These are phyloP conservation scores for Hystrix brachyura DNA, from an alignment of 2,113 vertebrate genomes.

Conservation along the genomic window DNA sequence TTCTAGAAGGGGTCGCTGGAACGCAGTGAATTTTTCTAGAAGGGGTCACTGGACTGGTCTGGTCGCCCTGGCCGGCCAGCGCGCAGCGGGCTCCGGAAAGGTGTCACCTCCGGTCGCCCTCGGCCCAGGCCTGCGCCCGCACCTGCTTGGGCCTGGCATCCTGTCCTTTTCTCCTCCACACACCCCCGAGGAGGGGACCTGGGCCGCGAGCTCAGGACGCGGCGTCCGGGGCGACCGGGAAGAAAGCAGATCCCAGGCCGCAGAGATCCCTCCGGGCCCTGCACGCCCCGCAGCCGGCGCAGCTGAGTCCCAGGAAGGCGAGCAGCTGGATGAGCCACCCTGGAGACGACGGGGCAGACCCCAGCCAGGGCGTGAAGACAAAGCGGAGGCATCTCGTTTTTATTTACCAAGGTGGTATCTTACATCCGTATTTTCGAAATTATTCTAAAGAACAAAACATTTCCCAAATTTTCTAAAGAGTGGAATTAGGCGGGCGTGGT, in stretches of 20 bases:
- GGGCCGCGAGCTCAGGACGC: slow-evolving; percentile 72
- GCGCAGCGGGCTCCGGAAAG: neutral
- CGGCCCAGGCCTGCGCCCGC: too few relatives aligned
- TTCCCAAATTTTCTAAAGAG: slow-evolving; percentile 14
- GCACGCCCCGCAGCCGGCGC: too few relatives aligned
- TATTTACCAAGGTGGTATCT: neutral
- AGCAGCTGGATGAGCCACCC: slow-evolving; percentile 73
- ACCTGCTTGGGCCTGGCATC: neutral
- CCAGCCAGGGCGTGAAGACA: neutral
- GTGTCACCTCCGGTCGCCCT: neutral
- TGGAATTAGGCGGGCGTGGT: neutral
- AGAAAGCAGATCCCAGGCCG: slow-evolving; percentile 81
- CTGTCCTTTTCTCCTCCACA: neutral
- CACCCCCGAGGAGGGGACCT: neutral
- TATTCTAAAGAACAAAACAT: slow-evolving; percentile 34
- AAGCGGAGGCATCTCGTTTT: neutral
- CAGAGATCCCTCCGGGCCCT: slow-evolving; percentile 73
- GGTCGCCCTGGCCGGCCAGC: neutral
- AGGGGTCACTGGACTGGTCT: neutral
- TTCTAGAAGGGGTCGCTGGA: too few relatives aligned
- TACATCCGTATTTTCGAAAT: neutral
- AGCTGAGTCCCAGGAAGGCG: too few relatives aligned
- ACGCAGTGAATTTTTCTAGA: too few relatives aligned
- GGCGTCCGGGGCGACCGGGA: slow-evolving; percentile 76
- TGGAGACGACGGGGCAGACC: neutral